Conservation (phyloP, 2,113 vertebrate genomes). For the Mormyrus iriodes region DNA sequence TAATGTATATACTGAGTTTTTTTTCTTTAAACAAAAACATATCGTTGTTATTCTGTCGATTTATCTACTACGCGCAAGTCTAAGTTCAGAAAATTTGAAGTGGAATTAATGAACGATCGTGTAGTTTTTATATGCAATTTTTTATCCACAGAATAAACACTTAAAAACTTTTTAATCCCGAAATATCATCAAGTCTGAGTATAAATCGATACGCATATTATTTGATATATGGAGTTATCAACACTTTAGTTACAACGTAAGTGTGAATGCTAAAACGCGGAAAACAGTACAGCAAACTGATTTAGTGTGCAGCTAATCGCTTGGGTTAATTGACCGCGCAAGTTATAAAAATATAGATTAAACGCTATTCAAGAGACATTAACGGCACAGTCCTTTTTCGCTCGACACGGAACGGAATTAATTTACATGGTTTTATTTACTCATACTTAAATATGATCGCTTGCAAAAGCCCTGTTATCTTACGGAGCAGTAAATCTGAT, state of each 20-base stretch:
- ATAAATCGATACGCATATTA: neutral
- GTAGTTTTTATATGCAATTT: neutral
- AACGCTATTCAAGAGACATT: neutral
- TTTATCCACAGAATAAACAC: neutral
- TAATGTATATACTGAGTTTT: neutral
- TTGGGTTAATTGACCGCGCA: neutral
- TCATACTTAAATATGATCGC: neutral
- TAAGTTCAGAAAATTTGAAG: neutral
- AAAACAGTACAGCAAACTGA: neutral
- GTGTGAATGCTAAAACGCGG: neutral
- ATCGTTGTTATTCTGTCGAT: neutral
- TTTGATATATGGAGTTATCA: neutral
- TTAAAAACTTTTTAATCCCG: neutral
- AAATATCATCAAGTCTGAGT: neutral
- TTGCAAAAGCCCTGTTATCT: neutral
- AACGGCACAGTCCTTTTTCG: neutral
- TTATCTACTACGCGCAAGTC: neutral
- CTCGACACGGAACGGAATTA: neutral
- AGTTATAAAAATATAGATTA: conserved; percentile 8
- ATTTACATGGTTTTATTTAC: conserved; percentile 16
- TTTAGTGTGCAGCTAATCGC: neutral
- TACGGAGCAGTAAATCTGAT: conserved; percentile 12
- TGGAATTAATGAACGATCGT: neutral
- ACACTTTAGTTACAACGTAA: neutral
- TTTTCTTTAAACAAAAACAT: neutral